Evolutionary conservation across 2,113 vertebrate genomes (phyloP).

Genomic region (Phrynocephalus versicolor): DNA sequence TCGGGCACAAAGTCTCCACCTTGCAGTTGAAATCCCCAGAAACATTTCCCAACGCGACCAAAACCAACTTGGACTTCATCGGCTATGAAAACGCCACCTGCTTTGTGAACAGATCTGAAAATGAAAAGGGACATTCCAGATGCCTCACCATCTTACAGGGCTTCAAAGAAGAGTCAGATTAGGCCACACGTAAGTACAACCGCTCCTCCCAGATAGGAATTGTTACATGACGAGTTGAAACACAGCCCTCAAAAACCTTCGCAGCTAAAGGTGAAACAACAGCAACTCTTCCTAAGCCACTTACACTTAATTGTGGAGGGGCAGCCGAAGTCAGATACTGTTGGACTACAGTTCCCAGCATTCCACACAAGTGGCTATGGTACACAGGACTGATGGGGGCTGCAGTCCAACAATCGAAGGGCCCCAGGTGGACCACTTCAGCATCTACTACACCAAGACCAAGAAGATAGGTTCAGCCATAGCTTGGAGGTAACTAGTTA

Average conservation of each 20-base stretch:
- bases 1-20: slow-evolving; percentile 92
- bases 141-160: background rate
- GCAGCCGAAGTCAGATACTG: no score
- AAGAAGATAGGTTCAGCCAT: background rate
- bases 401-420: no score
- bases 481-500: no score
- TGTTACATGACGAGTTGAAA: background rate
- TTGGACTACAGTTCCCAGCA: no score
- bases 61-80: slow-evolving; percentile 98
- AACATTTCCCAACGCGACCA: slow-evolving; percentile 88
- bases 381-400: no score
- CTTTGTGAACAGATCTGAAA: slow-evolving; percentile 82
- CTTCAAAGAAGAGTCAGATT: accelerated
- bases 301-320: no score
- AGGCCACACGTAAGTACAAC: background rate
- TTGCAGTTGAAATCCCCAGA: slow-evolving; percentile 95
- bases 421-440: no score
- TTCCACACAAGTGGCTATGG: no score
- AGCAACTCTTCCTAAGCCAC: background rate
- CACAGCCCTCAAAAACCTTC: background rate
- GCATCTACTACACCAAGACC: background rate
- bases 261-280: background rate
- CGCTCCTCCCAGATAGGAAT: background rate
- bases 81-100: slow-evolving; percentile 89
- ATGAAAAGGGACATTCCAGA: slow-evolving; percentile 38